A percentile compares a stretch with the other conserved stretches of the same genome.
phyloP scores from a whole-genome alignment of 2,113 vertebrate genomes.

The Columbina picui region DNA sequence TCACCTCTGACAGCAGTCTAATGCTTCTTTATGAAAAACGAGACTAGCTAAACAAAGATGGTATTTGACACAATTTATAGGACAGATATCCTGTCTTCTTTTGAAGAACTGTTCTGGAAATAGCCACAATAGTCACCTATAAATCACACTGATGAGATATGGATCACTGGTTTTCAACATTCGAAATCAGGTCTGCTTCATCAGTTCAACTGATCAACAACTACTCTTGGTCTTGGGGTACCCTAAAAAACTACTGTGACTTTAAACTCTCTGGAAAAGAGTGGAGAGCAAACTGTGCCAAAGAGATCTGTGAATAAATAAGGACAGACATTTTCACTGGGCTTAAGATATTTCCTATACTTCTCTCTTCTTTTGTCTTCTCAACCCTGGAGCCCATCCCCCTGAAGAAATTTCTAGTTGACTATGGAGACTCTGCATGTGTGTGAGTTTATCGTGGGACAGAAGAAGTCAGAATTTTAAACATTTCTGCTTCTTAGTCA shows the following conservation, averaged over 20 bases:
- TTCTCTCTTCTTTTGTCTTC: background rate
- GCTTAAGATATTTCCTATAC: background rate
- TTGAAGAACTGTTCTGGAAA: conserved; percentile 19
- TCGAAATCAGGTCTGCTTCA: background rate
- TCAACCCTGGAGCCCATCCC: background rate
- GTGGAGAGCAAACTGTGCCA: background rate
- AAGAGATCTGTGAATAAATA: background rate
- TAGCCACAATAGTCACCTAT: background rate
- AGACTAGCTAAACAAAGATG: background rate
- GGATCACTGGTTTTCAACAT: background rate
- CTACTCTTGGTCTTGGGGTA: background rate
- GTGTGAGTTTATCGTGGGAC: fast-evolving
- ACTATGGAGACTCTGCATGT: background rate
- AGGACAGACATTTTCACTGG: background rate
- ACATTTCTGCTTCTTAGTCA: background rate
- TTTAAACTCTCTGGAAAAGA: background rate
- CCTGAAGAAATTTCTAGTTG: background rate
- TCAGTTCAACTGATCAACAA: background rate
- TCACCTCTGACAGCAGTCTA: background rate
- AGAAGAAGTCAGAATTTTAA: background rate
- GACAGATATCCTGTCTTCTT: background rate
- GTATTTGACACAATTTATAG: background rate
- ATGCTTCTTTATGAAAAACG: conserved; percentile 4
- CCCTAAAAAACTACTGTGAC: background rate
- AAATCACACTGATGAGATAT: background rate